phyloP scores from a whole-genome alignment of 2,113 vertebrate species.

The Castor canadensis region DNA sequence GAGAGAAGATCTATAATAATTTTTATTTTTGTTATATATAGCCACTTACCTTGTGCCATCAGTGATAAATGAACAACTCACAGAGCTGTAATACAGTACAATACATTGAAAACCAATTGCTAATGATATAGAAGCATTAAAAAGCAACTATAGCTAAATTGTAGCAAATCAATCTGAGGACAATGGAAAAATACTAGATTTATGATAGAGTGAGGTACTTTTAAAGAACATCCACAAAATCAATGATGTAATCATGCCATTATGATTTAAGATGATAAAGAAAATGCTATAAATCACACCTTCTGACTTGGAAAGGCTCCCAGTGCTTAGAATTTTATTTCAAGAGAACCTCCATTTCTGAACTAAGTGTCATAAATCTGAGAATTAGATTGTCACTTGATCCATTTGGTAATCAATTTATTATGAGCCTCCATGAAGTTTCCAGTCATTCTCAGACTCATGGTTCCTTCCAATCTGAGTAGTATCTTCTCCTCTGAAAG shows the following conservation, averaged over 20 bases:
- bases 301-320: constrained; percentile 41
- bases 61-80: background rate
- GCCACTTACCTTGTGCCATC: background rate
- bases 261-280: constrained; percentile 55
- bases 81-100: background rate
- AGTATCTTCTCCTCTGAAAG: background rate
- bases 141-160: constrained; percentile 22
- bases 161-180: background rate
- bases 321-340: constrained; percentile 46
- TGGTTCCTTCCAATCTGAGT: background rate
- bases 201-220: background rate
- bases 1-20: background rate
- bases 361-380: constrained; percentile 60
- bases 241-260: constrained; percentile 7
- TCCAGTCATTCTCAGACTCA: background rate
- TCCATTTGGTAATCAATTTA: constrained; percentile 1
- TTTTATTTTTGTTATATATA: background rate
- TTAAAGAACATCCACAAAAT: constrained; percentile 14
- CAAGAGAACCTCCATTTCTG: constrained; percentile 46
- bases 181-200: constrained; percentile 11
- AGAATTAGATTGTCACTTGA: constrained; percentile 26
- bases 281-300: constrained; percentile 51
- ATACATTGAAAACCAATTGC: constrained; percentile 11
- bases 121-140: background rate
- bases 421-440: background rate